A percentile compares a stretch with the other conserved stretches of the same genome.
phyloP scores from a whole-genome alignment of 2,888 invertebrate species.

The Nomada hirtipes region DNA sequence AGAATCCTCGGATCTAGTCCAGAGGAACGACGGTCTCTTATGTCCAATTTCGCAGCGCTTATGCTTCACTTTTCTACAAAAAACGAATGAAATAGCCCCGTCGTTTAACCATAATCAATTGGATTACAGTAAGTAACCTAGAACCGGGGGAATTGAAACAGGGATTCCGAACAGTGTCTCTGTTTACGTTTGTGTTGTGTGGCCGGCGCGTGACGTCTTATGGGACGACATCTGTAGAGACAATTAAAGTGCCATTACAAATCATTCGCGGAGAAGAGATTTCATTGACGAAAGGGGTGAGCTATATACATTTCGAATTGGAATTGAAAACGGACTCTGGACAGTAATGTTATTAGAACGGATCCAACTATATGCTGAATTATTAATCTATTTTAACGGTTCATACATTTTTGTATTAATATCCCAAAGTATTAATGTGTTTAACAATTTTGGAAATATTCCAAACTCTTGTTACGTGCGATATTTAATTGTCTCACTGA shows the following conservation, averaged over 20 bases:
- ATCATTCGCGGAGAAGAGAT: not conserved
- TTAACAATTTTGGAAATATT: too few relatives aligned
- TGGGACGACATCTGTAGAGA: not conserved
- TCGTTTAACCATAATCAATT: not conserved
- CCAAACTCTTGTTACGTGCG: too few relatives aligned
- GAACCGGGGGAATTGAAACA: not conserved
- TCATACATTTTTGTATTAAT: too few relatives aligned
- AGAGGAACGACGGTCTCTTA: conserved; percentile 34
- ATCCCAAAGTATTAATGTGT: too few relatives aligned
- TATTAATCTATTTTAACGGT: too few relatives aligned
- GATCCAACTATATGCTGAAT: too few relatives aligned
- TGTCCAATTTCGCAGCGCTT: not conserved
- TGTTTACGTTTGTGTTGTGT: not conserved
- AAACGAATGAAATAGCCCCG: not conserved
- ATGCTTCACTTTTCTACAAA: not conserved
- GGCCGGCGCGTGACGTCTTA: not conserved
- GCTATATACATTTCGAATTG: not conserved
- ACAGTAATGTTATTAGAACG: too few relatives aligned
- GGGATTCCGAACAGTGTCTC: not conserved
- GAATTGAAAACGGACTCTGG: too few relatives aligned
- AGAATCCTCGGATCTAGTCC: conserved; percentile 26
- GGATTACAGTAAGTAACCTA: not conserved
- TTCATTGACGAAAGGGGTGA: not conserved
- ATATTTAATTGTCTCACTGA: too few relatives aligned
- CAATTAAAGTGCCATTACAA: not conserved